Evolutionary conservation across 1,140 invertebrate species (phyloP).

Genomic region (Drosophila arizonae): DNA sequence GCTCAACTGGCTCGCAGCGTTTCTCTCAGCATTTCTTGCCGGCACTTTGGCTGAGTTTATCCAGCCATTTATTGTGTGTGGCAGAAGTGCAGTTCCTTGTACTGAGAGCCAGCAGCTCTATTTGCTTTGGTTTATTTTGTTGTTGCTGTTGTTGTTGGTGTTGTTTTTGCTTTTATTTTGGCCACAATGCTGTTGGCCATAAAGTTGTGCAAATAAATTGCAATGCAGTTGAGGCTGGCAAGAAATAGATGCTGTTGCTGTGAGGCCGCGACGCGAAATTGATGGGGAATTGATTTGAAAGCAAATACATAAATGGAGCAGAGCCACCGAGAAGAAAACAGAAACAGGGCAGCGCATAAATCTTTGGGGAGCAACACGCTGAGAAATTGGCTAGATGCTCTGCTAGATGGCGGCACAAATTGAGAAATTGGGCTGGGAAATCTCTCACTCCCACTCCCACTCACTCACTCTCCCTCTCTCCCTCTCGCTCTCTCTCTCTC

Average conservation of each 20-base stretch:
- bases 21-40: slow-evolving; percentile 9
- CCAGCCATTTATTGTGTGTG: slow-evolving; percentile 75
- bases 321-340: slow-evolving; percentile 21
- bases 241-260: slow-evolving; percentile 61
- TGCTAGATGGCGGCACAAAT: slow-evolving; percentile 27
- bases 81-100: slow-evolving; percentile 74
- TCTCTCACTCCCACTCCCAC: background rate
- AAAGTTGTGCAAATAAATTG: slow-evolving; percentile 73
- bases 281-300: slow-evolving; percentile 80
- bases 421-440: slow-evolving; percentile 32
- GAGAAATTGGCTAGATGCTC: slow-evolving; percentile 51
- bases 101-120: slow-evolving; percentile 52
- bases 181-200: slow-evolving; percentile 20
- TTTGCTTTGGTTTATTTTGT: slow-evolving; percentile 50
- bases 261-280: slow-evolving; percentile 70
- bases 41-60: slow-evolving; percentile 49
- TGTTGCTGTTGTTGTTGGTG: slow-evolving; percentile 36
- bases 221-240: slow-evolving; percentile 49
- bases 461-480: too few species aligned
- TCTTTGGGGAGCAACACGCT: slow-evolving; percentile 42
- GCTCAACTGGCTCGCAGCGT: too few species aligned
- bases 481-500: background rate
- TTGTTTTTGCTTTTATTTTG: background rate
- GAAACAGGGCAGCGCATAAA: slow-evolving; percentile 43
- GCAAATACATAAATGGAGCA: slow-evolving; percentile 77